These are phyloP conservation scores for Spisula subtruncata DNA, from an alignment of 2,888 invertebrate genomes.

Conservation along the genomic window DNA sequence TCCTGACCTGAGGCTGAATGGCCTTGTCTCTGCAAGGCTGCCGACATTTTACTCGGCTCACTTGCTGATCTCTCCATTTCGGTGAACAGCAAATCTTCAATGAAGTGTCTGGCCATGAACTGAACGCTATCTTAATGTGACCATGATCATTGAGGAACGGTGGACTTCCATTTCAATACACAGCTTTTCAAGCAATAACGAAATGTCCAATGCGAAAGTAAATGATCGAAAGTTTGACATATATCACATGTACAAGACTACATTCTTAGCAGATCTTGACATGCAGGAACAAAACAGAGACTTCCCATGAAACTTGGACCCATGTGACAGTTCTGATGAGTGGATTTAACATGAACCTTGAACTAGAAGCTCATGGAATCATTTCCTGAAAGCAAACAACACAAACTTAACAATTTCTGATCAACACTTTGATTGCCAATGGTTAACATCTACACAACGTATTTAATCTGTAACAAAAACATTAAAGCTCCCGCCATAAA, in stretches of 20 bases:
- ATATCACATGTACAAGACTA: background rate
- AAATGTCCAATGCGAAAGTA: background rate
- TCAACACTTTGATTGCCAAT: background rate
- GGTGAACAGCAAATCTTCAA: conserved; percentile 70
- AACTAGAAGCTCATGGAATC: conserved; percentile 2
- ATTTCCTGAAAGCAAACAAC: conserved; percentile 23
- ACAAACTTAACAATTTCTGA: background rate
- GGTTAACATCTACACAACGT: background rate
- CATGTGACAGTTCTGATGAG: background rate
- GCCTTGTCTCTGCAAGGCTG: conserved; percentile 44
- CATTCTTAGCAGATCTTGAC: background rate
- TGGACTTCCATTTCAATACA: conserved; percentile 14
- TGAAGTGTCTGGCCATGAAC: conserved; percentile 73
- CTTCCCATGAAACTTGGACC: background rate
- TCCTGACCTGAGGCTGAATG: conserved; percentile 47
- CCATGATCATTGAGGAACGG: background rate
- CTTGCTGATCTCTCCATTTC: conserved; percentile 72
- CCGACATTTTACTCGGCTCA: conserved; percentile 42
- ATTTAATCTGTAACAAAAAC: background rate
- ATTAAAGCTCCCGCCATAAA: background rate
- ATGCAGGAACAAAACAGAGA: background rate
- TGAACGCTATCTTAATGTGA: background rate
- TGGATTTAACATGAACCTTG: conserved; percentile 12
- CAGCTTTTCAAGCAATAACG: background rate
- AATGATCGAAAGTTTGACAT: background rate